Evolutionary conservation across 2,888 invertebrate genomes (phyloP).

Genomic region (Drosophila lutescens): DNA sequence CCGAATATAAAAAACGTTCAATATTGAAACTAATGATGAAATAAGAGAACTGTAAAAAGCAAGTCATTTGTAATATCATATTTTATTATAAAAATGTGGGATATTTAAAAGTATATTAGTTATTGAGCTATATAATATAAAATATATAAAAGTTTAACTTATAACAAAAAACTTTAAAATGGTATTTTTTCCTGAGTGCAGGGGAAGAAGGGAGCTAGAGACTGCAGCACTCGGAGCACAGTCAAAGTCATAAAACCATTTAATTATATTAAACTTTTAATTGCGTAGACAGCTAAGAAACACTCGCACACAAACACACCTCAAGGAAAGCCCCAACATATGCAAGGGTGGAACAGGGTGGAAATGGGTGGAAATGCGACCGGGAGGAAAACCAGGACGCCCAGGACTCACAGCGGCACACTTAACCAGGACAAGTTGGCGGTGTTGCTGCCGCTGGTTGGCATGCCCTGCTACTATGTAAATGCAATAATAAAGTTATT

Average conservation of each 20-base stretch:
- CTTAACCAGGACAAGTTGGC: slow-evolving; percentile 58
- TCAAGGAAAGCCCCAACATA: slow-evolving; percentile 59
- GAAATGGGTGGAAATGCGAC: slow-evolving; percentile 7
- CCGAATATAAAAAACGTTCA: too few relatives aligned
- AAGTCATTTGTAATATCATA: too few relatives aligned
- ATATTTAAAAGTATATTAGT: too few relatives aligned
- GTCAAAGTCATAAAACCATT: slow-evolving; percentile 81
- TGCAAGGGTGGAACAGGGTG: slow-evolving; percentile 44
- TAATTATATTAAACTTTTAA: slow-evolving; percentile 84
- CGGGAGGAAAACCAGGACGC: slow-evolving; percentile 23
- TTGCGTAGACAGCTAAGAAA: slow-evolving; percentile 76
- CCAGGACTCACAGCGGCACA: slow-evolving; percentile 42
- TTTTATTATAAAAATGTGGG: too few relatives aligned
- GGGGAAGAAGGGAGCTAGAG: slow-evolving; percentile 38
- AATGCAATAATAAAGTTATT: slow-evolving; percentile 84
- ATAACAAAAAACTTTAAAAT: not conserved
- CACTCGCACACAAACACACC: slow-evolving; percentile 44
- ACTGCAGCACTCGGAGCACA: slow-evolving; percentile 49
- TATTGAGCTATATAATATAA: too few relatives aligned
- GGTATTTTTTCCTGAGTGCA: not conserved
- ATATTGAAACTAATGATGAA: too few relatives aligned
- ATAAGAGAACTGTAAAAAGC: too few relatives aligned
- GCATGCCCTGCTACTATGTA: slow-evolving; percentile 70
- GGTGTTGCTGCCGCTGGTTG: slow-evolving; percentile 52
- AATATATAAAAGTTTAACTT: not conserved